Conservation (phyloP, 2,797 vertebrate species). For the Paguma larvata region DNA sequence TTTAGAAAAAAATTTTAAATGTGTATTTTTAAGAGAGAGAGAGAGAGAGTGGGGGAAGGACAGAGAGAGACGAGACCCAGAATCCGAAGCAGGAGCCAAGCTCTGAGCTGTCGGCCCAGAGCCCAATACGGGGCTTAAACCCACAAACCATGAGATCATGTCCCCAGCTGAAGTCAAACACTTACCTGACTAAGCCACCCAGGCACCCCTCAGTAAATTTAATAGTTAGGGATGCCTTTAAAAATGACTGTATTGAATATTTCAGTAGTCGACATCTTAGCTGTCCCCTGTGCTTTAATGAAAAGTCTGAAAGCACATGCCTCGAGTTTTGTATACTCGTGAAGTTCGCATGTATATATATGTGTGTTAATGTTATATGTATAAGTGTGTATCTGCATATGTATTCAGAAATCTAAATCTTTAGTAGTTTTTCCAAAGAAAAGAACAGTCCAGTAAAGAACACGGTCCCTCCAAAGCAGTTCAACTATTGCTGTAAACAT, state of each 20-base stretch:
- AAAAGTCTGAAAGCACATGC: background rate
- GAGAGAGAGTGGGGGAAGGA: too few relatives aligned
- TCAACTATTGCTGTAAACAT: background rate
- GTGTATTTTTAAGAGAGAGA: too few relatives aligned
- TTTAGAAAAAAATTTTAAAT: too few relatives aligned
- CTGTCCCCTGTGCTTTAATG: background rate
- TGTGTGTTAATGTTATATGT: background rate
- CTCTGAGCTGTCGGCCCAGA: too few relatives aligned
- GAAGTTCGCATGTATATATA: background rate
- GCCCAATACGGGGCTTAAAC: too few relatives aligned
- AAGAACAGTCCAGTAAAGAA: background rate
- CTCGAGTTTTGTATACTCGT: background rate
- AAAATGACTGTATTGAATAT: background rate
- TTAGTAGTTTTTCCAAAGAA: background rate
- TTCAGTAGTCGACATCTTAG: background rate
- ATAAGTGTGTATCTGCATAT: accelerated
- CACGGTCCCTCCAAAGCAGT: background rate
- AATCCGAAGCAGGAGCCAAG: too few relatives aligned
- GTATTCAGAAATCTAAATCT: background rate
- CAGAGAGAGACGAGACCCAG: too few relatives aligned
- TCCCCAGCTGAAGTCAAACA: too few relatives aligned
- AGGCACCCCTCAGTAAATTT: background rate
- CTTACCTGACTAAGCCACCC: too few relatives aligned
- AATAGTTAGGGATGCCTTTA: background rate
- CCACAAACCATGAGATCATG: too few relatives aligned